A percentile compares a stretch with the other conserved stretches of the same genome.
These are phyloP conservation scores for Gryllus bimaculatus DNA, from an alignment of 1,140 invertebrate species.

Conservation along the genomic window DNA sequence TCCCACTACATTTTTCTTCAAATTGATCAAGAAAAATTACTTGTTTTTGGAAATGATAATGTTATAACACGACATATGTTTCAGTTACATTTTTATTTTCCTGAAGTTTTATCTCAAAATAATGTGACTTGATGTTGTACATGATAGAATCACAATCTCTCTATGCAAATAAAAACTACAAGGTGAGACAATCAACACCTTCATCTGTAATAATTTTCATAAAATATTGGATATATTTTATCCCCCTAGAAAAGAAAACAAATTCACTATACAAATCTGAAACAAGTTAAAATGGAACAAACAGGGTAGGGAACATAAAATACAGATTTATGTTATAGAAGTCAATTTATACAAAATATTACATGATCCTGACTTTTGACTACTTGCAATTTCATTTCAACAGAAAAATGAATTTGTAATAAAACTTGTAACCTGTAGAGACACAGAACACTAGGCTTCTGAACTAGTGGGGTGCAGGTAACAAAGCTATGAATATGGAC, in stretches of 20 bases:
- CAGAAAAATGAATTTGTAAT: not conserved
- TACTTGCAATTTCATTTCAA: not conserved
- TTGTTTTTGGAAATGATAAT: no score
- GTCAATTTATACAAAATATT: not conserved
- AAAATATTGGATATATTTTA: not conserved
- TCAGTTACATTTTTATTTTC: no score
- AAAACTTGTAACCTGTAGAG: not conserved
- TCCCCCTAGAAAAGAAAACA: not conserved
- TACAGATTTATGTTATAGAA: not conserved
- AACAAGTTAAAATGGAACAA: not conserved
- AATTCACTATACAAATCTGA: no score
- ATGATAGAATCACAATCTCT: no score
- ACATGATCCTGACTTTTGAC: not conserved
- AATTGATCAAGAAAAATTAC: no score
- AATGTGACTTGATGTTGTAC: no score
- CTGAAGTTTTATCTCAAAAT: no score
- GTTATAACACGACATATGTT: no score
- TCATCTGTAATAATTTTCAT: not conserved
- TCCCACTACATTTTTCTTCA: no score
- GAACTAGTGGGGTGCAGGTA: not conserved
- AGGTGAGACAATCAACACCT: not conserved
- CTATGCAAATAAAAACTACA: no score
- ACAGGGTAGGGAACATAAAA: not conserved
- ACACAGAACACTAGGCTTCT: not conserved
- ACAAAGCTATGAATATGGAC: not conserved